phyloP scores from a whole-genome alignment of 2,888 invertebrate species.

The Hetaerina titia region DNA sequence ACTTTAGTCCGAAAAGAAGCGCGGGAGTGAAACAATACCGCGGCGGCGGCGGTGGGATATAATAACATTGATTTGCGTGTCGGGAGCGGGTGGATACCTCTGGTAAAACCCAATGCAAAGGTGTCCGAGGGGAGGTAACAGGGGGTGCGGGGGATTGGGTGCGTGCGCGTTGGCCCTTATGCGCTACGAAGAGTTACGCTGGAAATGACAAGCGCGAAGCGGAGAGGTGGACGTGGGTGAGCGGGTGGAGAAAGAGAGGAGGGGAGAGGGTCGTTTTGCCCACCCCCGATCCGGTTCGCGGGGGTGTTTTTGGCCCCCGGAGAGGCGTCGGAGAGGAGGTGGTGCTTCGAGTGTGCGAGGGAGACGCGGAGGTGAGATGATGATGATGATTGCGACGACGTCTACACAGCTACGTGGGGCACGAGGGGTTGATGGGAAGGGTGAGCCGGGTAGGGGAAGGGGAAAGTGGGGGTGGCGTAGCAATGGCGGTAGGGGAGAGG shows the following conservation, averaged over 20 bases:
- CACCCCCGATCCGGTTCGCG: no score
- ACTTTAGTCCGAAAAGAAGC: not conserved
- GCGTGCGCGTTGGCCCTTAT: not conserved
- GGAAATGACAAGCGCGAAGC: not conserved
- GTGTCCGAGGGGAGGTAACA: not conserved
- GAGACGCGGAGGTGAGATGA: slow-evolving; percentile 13
- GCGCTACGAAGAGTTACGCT: not conserved
- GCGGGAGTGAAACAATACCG: not conserved
- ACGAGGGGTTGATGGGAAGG: not conserved
- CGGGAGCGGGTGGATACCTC: not conserved
- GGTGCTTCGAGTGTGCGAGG: not conserved
- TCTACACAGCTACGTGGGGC: not conserved
- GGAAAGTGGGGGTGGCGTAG: not conserved
- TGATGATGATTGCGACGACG: not conserved
- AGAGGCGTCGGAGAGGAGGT: not conserved
- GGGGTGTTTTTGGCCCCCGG: no score
- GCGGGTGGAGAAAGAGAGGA: not conserved
- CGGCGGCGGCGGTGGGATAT: not conserved
- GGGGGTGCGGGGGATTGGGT: not conserved
- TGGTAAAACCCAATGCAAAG: no score
- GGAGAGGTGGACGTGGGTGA: not conserved
- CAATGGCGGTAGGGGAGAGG: not conserved
- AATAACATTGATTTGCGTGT: not conserved
- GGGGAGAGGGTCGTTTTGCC: no score
- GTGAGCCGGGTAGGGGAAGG: not conserved